A percentile compares a stretch with the other conserved stretches of the same genome.
These are phyloP conservation scores for Torymus auratus DNA, from an alignment of 2,888 invertebrate genomes.

Conservation along the genomic window DNA sequence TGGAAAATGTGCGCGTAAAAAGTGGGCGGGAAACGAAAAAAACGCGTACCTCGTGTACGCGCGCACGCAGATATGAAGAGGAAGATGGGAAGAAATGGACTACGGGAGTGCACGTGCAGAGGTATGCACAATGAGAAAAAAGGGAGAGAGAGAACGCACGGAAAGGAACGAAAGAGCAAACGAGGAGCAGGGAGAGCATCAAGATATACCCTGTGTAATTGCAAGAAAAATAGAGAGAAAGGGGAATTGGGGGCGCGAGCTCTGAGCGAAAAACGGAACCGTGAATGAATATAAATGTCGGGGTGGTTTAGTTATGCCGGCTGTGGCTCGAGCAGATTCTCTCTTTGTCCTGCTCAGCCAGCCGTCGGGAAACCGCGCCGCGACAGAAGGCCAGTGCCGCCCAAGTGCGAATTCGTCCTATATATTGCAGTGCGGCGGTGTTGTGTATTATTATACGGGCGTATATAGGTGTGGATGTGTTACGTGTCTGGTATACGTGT, in stretches of 20 bases:
- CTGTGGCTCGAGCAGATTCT: conserved; percentile 37
- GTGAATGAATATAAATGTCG: conserved; percentile 56
- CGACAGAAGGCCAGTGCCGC: conserved; percentile 15
- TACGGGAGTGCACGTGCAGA: neutral
- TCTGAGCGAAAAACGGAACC: conserved; percentile 45
- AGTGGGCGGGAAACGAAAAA: neutral
- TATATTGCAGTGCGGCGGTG: no score
- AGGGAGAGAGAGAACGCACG: neutral
- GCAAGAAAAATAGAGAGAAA: conserved; percentile 37
- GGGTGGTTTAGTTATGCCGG: conserved; percentile 46
- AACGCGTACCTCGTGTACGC: neutral
- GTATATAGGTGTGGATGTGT: neutral
- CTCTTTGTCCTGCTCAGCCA: neutral
- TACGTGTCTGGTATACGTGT: neutral
- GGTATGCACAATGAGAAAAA: neutral
- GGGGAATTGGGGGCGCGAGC: neutral
- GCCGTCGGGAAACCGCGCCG: conserved; percentile 26
- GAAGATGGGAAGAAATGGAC: conserved; percentile 4
- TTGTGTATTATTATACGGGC: no score
- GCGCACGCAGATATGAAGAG: neutral
- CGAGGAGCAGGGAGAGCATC: neutral
- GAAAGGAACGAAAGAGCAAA: neutral
- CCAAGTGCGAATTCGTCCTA: neutral
- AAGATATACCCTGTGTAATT: conserved; percentile 28
- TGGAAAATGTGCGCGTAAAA: neutral